phyloP scores from a whole-genome alignment of 1,140 invertebrate species.

The Triops longicaudatus region DNA sequence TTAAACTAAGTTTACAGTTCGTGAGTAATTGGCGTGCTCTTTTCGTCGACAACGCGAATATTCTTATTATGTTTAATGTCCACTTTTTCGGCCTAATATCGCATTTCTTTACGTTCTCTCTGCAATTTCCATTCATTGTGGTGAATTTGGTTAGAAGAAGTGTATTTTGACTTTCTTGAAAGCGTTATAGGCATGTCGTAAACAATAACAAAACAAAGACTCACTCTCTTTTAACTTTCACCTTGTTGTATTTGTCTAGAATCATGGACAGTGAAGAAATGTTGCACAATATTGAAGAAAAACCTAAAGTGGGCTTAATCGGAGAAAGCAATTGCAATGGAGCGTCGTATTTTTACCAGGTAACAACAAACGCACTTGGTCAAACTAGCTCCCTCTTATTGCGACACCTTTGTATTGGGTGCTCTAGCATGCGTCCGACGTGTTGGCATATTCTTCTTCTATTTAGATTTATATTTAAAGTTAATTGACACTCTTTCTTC shows the following conservation, averaged over 20 bases:
- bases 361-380: background rate
- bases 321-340: background rate
- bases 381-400: slow-evolving; percentile 7
- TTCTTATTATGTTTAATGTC: no score
- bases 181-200: background rate
- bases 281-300: background rate
- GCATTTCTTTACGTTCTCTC: no score
- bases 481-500: slow-evolving; percentile 39
- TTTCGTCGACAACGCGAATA: background rate
- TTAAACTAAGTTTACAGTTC: background rate
- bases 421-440: background rate
- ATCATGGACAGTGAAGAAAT: slow-evolving; percentile 2
- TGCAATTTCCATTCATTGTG: no score
- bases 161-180: no score
- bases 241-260: background rate
- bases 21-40: background rate
- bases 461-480: background rate
- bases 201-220: background rate
- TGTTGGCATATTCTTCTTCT: background rate
- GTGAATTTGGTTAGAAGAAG: no score
- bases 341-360: background rate
- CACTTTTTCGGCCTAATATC: no score
- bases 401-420: slow-evolving; percentile 1
- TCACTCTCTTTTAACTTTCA: background rate
- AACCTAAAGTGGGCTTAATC: background rate